Evolutionary conservation across 2,797 vertebrate species (phyloP), one percentile per base, ranked within the genome.

Genomic region (Poliocrania exsul): DNA sequence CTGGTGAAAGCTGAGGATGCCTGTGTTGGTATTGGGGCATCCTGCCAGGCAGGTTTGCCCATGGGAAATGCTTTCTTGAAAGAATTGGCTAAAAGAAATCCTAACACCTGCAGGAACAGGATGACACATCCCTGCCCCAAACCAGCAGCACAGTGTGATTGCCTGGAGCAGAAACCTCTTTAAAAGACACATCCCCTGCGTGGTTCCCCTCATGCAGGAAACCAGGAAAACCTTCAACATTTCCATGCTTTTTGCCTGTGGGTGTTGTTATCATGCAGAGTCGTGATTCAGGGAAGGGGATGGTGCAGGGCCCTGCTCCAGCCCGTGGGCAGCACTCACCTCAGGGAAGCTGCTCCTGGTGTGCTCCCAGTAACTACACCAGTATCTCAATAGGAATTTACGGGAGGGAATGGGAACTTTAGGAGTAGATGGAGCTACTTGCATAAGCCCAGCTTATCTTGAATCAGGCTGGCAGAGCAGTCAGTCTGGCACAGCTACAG

Each of bases 401-500:
- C 61, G 47, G n/a, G 51, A 94, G 66, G 53, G 44, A 84, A 51
- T 18, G 70, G 70, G 58, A 90, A 24, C 61, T 65, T 67, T 1
- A 5, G 75, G 50, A 62, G 56, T 77, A 62, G 56, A 84, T 28
- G 78, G 71, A 93, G 35, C 69, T 69, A 12, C 75, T 79, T 46
- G 61, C 58, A 51, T 40, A 81, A 92, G 62, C 80, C 60, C 11
- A 9, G 62, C 28, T 81, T 54, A 74, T 57, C 91, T 61, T 40
- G 73, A 90, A 56, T 69, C 69, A 61, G 85, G 57, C 80, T 96
- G 74, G 57, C 80, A 92, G 72, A 88, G 70, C 86, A 90, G 81
- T 50, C 35, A 16, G 88, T 35, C 94, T 96, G 95, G 95, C 95
- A 88, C 74, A 37, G 86, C 78, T 86, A 93, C 92, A 96, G 7